These are phyloP conservation scores for Tholera decimalis DNA, from an alignment of 2,888 invertebrate genomes.

Conservation along the genomic window DNA sequence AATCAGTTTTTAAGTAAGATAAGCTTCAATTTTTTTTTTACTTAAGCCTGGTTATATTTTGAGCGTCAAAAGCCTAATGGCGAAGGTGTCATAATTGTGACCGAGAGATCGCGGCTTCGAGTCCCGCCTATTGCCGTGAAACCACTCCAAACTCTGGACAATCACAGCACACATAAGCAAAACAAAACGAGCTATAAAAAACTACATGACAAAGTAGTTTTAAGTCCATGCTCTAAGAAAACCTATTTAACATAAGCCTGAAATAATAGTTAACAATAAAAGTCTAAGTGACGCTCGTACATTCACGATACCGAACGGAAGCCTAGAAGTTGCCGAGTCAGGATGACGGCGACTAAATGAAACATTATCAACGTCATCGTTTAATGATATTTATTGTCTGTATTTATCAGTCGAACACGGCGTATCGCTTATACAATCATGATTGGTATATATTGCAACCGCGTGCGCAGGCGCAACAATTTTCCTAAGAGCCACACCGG, in stretches of 20 bases:
- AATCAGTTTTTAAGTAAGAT: too few relatives aligned
- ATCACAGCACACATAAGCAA: not conserved
- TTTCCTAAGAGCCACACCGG: too few relatives aligned
- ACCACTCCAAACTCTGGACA: too few relatives aligned
- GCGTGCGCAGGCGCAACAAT: too few relatives aligned
- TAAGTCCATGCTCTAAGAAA: not conserved
- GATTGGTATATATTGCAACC: not conserved
- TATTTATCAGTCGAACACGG: constrained; percentile 22
- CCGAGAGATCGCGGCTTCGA: too few relatives aligned
- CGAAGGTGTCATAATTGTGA: too few relatives aligned
- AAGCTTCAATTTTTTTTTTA: too few relatives aligned
- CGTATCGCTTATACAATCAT: constrained; percentile 5
- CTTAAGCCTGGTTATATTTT: too few relatives aligned
- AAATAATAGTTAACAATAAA: constrained; percentile 30
- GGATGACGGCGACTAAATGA: constrained; percentile 28
- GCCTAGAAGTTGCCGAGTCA: constrained; percentile 17
- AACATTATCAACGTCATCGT: constrained; percentile 36
- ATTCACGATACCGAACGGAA: constrained; percentile 13
- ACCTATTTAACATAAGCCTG: not conserved
- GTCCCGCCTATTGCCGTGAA: too few relatives aligned
- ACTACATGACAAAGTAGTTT: constrained; percentile 14
- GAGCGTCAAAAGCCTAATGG: too few relatives aligned
- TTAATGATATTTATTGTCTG: constrained; percentile 30
- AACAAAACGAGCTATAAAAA: not conserved
- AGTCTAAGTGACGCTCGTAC: constrained; percentile 11